Percentiles rank a stretch among this genome's conserved stretches.
Conservation (phyloP, 2,797 vertebrate species). For the Antrozous pallidus region DNA sequence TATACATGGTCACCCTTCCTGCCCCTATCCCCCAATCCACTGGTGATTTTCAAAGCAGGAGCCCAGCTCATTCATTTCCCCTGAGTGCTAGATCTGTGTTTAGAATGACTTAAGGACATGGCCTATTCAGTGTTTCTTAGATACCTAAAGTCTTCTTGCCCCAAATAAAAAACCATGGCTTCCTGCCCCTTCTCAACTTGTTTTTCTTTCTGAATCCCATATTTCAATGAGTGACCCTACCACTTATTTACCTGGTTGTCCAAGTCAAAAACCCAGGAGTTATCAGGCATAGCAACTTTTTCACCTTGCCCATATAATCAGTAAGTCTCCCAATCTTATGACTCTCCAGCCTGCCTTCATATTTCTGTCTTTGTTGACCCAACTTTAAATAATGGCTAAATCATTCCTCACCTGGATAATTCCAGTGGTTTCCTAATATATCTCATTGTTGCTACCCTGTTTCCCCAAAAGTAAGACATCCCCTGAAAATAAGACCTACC, state of each 20-base stretch:
- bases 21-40: rapidly evolving
- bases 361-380: not conserved
- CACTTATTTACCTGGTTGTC: no score
- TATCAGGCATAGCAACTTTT: not conserved
- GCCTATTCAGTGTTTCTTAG: no score
- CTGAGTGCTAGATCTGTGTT: not conserved
- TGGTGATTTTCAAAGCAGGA: not conserved
- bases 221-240: not conserved
- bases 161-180: not conserved
- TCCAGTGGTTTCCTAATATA: not conserved
- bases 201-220: not conserved
- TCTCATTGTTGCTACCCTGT: no score
- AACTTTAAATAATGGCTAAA: no score
- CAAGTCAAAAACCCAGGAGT: not conserved
- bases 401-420: not conserved
- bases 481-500: no score
- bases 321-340: rapidly evolving
- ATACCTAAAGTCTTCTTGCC: not conserved
- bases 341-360: not conserved
- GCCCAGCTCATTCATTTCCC: not conserved
- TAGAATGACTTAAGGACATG: not conserved
- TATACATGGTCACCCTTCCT: no score
- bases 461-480: no score
- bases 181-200: no score
- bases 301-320: not conserved